These are phyloP conservation scores for Belonocnema kinseyi DNA, from an alignment of 1,140 invertebrate species.

Conservation along the genomic window DNA sequence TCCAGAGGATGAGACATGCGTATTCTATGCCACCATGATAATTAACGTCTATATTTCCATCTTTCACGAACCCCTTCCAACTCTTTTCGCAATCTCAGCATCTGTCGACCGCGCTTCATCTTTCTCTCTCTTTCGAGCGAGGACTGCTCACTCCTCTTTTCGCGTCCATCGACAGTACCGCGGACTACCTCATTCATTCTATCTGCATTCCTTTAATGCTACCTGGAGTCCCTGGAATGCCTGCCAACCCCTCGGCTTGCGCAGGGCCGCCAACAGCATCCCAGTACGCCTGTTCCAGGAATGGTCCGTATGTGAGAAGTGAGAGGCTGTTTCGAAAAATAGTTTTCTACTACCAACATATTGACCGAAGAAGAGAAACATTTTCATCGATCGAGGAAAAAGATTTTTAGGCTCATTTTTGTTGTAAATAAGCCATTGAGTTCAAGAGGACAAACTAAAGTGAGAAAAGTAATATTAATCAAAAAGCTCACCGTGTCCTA, in stretches of 20 bases:
- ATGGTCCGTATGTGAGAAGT: neutral
- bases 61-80: constrained; percentile 16
- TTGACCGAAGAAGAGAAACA: neutral
- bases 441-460: too few relatives aligned
- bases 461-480: too few relatives aligned
- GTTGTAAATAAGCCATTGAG: too few relatives aligned
- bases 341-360: neutral
- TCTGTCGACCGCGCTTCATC: constrained; percentile 6
- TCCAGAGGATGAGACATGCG: constrained; percentile 15
- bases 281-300: constrained; percentile 8
- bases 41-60: constrained; percentile 28
- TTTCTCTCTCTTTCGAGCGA: constrained; percentile 37
- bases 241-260: constrained; percentile 33
- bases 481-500: too few relatives aligned
- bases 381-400: too few relatives aligned
- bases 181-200: constrained; percentile 72
- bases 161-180: constrained; percentile 58
- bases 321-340: neutral
- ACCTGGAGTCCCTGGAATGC: constrained; percentile 71
- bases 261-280: constrained; percentile 24
- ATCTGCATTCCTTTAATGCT: constrained; percentile 72
- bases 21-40: neutral
- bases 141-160: constrained; percentile 44
- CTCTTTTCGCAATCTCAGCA: neutral
- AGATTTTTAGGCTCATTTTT: too few relatives aligned